phyloP scores from a whole-genome alignment of 2,888 invertebrate genomes.

The Drosophila nigritarsus region DNA sequence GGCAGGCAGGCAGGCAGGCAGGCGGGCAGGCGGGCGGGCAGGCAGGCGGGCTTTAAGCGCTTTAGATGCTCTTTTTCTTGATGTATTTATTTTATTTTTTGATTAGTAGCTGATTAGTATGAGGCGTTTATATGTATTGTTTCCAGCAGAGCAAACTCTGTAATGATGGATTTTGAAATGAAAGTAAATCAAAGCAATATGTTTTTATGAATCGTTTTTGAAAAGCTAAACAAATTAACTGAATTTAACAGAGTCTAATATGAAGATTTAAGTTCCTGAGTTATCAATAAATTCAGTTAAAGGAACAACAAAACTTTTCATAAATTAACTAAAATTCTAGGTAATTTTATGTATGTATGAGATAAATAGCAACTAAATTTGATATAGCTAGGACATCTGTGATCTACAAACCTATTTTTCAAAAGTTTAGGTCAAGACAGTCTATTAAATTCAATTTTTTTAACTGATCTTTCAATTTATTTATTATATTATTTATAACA shows the following conservation, averaged over 20 bases:
- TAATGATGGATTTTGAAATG: slow-evolving; percentile 30
- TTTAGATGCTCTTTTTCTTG: slow-evolving; percentile 15
- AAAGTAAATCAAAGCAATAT: slow-evolving; percentile 16
- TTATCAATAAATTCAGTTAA: not conserved
- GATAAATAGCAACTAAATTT: not conserved
- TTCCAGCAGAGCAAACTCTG: slow-evolving; percentile 44
- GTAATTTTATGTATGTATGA: not conserved
- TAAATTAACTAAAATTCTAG: not conserved
- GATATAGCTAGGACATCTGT: not conserved
- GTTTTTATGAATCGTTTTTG: not conserved
- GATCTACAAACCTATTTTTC: not conserved
- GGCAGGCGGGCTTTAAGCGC: slow-evolving; percentile 35
- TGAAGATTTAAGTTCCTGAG: not conserved
- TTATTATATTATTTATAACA: not conserved
- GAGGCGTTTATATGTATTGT: slow-evolving; percentile 3
- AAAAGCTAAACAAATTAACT: not conserved
- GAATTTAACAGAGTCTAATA: not conserved
- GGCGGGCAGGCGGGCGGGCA: slow-evolving; percentile 31
- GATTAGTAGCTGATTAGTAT: slow-evolving; percentile 46
- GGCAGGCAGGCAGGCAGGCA: slow-evolving; percentile 46
- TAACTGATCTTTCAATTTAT: slow-evolving; percentile 8
- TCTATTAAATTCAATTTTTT: not conserved
- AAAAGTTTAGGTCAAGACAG: not conserved
- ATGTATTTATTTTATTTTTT: slow-evolving; percentile 8
- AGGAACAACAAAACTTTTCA: not conserved